Conservation (phyloP, 37 sponge, comb jelly and placozoan genomes). For the Dysidea cf. avara region DNA sequence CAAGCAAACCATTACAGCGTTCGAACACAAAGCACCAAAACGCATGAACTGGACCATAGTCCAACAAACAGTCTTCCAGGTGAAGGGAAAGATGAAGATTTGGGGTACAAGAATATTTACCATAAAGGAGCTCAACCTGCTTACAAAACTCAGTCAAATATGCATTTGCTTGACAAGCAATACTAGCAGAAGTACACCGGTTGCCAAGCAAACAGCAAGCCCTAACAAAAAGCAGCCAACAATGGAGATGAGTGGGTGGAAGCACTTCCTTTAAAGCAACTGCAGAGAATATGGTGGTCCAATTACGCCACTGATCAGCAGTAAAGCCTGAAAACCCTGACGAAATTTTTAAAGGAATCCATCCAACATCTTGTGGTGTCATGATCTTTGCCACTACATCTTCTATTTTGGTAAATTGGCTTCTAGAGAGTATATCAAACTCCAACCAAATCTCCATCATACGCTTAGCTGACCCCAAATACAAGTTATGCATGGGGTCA, state of each 20-base stretch:
- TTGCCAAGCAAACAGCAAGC: too few species aligned
- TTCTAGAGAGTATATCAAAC: not conserved
- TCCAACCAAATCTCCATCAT: conserved; percentile 15
- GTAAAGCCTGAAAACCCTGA: conserved; percentile 51
- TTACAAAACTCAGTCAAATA: conserved; percentile 21
- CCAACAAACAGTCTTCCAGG: conserved; percentile 39
- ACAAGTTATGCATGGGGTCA: conserved; percentile 55
- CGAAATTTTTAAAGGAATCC: conserved; percentile 47
- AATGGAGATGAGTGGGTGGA: conserved; percentile 2
- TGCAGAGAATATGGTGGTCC: too few species aligned
- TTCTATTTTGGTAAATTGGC: conserved; percentile 27
- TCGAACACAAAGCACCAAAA: conserved; percentile 64
- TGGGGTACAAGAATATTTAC: conserved; percentile 22
- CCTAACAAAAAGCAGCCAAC: conserved; percentile 58
- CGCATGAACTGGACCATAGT: too few species aligned
- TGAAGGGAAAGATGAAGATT: conserved; percentile 57
- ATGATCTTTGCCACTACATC: too few species aligned
- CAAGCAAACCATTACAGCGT: conserved; percentile 51
- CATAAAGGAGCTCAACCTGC: conserved; percentile 25
- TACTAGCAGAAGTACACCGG: too few species aligned
- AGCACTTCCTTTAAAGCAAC: conserved; percentile 15
- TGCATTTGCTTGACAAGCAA: conserved; percentile 29
- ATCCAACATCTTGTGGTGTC: conserved; percentile 22
- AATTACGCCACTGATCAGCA: conserved; percentile 59
- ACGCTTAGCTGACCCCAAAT: conserved; percentile 38